Conservation (phyloP, 1,140 invertebrate genomes). For the Cherax quadricarinatus region DNA sequence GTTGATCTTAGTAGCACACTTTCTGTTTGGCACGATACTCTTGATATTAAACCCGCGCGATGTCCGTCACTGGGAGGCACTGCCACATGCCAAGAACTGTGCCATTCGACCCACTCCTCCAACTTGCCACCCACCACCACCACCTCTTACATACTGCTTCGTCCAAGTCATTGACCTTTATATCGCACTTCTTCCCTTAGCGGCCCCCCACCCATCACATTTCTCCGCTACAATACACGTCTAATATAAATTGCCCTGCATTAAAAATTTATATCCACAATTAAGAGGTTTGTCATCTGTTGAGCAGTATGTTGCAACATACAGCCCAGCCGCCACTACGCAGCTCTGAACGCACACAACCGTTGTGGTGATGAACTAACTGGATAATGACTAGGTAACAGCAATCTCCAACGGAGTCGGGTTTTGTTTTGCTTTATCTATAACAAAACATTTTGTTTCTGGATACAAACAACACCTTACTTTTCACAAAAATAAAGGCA, state of each 20-base stretch:
- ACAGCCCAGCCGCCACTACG: not conserved
- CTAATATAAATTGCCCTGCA: not conserved
- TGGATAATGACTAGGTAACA: constrained; percentile 44
- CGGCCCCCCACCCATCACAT: not conserved
- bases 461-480: too few species aligned
- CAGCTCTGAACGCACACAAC: not conserved
- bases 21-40: not conserved
- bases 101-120: constrained; percentile 24
- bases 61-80: constrained; percentile 40
- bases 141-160: constrained; percentile 25
- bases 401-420: not conserved
- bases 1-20: too few species aligned
- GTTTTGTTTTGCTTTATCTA: too few species aligned
- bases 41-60: constrained; percentile 29
- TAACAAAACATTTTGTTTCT: too few species aligned
- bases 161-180: constrained; percentile 58
- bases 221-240: not conserved
- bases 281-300: not conserved
- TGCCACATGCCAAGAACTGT: constrained; percentile 25
- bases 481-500: too few species aligned
- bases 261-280: not conserved
- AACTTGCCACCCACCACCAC: not conserved
- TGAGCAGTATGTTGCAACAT: not conserved
- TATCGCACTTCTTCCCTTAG: not conserved
- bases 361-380: constrained; percentile 23